Conservation (phyloP, 2,888 invertebrate species). For the Sepioteuthis lessoniana region DNA sequence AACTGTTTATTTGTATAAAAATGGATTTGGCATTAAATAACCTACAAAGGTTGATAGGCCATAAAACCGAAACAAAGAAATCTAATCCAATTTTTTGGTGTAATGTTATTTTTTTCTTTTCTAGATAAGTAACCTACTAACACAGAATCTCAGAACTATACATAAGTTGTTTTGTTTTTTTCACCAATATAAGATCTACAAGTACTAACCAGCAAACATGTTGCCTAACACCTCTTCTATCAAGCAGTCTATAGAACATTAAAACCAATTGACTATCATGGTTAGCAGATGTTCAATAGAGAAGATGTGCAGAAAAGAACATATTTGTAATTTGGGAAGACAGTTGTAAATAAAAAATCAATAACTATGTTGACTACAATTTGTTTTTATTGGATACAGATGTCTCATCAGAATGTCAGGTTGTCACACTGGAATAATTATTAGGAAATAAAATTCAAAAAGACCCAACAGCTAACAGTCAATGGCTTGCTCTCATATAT, state of each 20-base stretch:
- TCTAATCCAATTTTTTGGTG: too few relatives aligned
- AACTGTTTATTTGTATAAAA: too few relatives aligned
- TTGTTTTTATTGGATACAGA: conserved; percentile 33
- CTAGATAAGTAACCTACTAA: neutral
- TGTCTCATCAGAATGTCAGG: neutral
- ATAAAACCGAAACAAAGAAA: too few relatives aligned
- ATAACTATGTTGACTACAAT: neutral
- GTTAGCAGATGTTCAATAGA: neutral
- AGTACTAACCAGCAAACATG: too few relatives aligned
- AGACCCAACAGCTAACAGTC: too few relatives aligned
- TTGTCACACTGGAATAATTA: neutral
- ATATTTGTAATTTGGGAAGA: neutral
- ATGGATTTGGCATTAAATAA: too few relatives aligned
- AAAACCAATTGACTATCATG: neutral
- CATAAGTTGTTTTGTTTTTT: neutral
- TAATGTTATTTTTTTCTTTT: neutral
- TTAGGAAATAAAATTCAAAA: too few relatives aligned
- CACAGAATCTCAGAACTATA: neutral
- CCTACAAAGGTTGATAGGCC: too few relatives aligned
- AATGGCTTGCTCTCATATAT: too few relatives aligned
- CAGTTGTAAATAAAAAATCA: neutral
- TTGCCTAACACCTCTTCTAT: neutral
- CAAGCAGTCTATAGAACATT: neutral
- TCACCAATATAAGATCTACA: neutral
- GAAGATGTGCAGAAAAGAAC: neutral